Conservation (phyloP, 1,140 invertebrate genomes). For the Drosophila rhopaloa region DNA sequence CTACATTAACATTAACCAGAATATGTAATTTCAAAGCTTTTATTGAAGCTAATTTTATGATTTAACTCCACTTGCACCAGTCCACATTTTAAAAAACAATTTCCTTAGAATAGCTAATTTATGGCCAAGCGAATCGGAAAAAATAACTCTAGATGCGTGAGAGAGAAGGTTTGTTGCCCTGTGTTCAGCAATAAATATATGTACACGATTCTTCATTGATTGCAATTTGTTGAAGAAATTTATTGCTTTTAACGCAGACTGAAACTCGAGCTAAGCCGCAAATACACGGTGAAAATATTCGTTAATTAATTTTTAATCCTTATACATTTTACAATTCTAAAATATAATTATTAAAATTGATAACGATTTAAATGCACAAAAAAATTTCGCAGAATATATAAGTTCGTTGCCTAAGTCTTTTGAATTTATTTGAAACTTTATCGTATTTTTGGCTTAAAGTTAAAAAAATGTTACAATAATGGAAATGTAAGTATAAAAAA, state of each 20-base stretch:
- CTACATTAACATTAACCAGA: background rate
- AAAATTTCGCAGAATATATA: conserved; percentile 27
- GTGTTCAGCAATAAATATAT: conserved; percentile 12
- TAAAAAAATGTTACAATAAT: too few relatives aligned
- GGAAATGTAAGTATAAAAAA: too few relatives aligned
- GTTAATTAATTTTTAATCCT: too few relatives aligned
- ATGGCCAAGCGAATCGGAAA: background rate
- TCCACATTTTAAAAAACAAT: conserved; percentile 3
- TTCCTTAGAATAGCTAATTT: conserved; percentile 12
- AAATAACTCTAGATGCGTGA: conserved; percentile 6
- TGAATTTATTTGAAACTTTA: background rate
- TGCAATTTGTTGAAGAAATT: conserved; percentile 32
- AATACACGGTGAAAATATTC: background rate
- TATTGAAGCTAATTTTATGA: background rate
- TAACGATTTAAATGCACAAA: too few relatives aligned
- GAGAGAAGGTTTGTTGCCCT: background rate
- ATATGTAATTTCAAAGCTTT: background rate
- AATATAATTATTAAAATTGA: too few relatives aligned
- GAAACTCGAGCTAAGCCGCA: background rate
- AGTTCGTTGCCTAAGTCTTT: conserved; percentile 71
- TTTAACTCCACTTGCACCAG: background rate
- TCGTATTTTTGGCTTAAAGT: too few relatives aligned
- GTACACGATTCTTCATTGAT: conserved; percentile 29
- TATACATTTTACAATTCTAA: too few relatives aligned
- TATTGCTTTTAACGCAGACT: conserved; percentile 25